Base-by-base conservation (phyloP, 2,113 vertebrate genomes). In the Balaenoptera acutorostrata region DNA sequence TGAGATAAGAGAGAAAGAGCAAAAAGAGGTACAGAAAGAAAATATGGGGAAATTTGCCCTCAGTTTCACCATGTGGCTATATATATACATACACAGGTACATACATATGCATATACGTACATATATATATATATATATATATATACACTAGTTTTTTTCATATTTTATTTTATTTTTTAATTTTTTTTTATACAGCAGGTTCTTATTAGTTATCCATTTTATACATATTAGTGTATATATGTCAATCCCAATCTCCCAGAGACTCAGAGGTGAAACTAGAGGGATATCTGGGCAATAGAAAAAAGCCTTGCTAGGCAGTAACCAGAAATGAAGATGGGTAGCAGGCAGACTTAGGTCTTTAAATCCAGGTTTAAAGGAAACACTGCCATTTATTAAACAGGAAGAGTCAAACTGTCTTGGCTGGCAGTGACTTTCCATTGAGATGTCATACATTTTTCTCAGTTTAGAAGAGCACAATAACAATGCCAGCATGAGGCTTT, bases 1-100 rank as follows among this genome's bases (percentile, higher is more conserved):
- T 87, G n/a, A 72, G 59, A 46, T 92, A 87, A 82, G 36, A 92
- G n/a, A 95, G 36, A 88, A 90, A 81, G 69, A 41, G 25, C 15
- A 95, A 93, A 75, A 39, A 55, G 55, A 87, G 55, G 71, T 17
- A 15, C 25, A 55, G 57, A 92, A 74, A 46, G 29, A 81, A 88
- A 90, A 90, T 21, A 41, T 6, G 59, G 46, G 72, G 8, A 36
- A 25, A 36, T 46, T 41, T 39, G 20, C 52, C 44, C 52, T 93
- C 52, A 18, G 20, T 68, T 57, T 86, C 31, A 72, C 31, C 4
- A 29, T 44, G 31, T 88, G 20, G 15, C 61, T 33, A 80, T 5
- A 46, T 2, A 46, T n/a, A 27, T 0, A 44, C 21, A 55, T 1
- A 41, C 14, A 77, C 15, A 25, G 0, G 5, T 33, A 18, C 6